phyloP scores from a whole-genome alignment of 2,888 invertebrate genomes.

The Hydropsyche betteni region DNA sequence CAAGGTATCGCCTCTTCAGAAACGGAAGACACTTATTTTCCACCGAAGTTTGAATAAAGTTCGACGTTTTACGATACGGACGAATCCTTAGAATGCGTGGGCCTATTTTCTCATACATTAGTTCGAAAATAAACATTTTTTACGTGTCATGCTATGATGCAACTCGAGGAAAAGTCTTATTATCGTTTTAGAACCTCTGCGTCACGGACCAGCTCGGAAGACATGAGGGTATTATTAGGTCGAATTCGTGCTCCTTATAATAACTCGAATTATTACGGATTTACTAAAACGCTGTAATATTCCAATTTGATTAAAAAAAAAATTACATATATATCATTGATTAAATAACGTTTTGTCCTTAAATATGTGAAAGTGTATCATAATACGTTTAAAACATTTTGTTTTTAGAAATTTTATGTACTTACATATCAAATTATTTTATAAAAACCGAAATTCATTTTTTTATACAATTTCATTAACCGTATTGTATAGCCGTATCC shows the following conservation, averaged over 20 bases:
- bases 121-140: not conserved
- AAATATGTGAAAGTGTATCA: not conserved
- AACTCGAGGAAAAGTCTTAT: constrained; percentile 9
- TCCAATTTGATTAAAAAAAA: not conserved
- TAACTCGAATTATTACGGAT: constrained; percentile 15
- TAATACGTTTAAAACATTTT: not conserved
- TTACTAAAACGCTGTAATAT: not conserved
- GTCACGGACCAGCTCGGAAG: constrained; percentile 7
- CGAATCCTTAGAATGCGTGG: not conserved
- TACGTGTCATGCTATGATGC: constrained; percentile 7
- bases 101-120: constrained; percentile 1
- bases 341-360: not conserved
- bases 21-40: not conserved
- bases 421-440: too few species aligned
- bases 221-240: constrained; percentile 26
- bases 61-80: not conserved
- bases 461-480: too few species aligned
- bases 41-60: not conserved
- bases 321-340: not conserved
- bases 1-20: too few species aligned
- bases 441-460: too few species aligned
- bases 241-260: constrained; percentile 27
- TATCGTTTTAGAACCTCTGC: constrained; percentile 18
- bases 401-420: not conserved
- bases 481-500: too few species aligned